phyloP scores from a whole-genome alignment of 2,797 vertebrate species.

The Karalla daura region DNA sequence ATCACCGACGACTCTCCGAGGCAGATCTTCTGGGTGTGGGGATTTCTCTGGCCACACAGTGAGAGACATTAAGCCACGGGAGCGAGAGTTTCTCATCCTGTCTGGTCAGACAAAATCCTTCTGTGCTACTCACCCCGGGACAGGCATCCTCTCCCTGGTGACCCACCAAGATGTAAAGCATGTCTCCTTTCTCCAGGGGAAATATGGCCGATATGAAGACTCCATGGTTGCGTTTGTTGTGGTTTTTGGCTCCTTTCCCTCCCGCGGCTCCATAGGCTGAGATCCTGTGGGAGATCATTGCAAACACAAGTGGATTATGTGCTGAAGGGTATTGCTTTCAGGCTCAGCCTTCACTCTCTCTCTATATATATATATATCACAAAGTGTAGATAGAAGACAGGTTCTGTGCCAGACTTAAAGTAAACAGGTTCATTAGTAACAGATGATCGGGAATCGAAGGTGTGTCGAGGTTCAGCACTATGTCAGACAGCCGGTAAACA shows the following conservation, averaged over 20 bases:
- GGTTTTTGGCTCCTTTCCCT: slow-evolving; percentile 93
- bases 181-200: slow-evolving; percentile 88
- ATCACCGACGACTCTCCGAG: slow-evolving; percentile 89
- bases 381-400: not conserved
- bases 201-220: slow-evolving; percentile 92
- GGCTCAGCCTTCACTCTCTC: not conserved
- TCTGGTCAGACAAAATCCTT: not conserved
- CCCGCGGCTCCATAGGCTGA: slow-evolving; percentile 92
- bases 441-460: no score
- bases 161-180: slow-evolving; percentile 90
- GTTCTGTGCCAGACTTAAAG: not conserved
- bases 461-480: no score
- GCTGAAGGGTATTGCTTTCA: slow-evolving; percentile 25
- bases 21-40: slow-evolving; percentile 88
- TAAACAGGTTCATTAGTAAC: no score
- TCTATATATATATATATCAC: not conserved
- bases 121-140: slow-evolving; percentile 85
- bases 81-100: not conserved
- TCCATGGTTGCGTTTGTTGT: slow-evolving; percentile 89
- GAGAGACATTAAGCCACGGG: slow-evolving; percentile 13
- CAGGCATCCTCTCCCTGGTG: slow-evolving; percentile 94
- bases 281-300: slow-evolving; percentile 83
- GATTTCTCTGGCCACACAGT: slow-evolving; percentile 79
- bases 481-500: no score
- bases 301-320: slow-evolving; percentile 23